These are phyloP conservation scores for Euplexia lucipara DNA, from an alignment of 2,888 invertebrate species.

Conservation along the genomic window DNA sequence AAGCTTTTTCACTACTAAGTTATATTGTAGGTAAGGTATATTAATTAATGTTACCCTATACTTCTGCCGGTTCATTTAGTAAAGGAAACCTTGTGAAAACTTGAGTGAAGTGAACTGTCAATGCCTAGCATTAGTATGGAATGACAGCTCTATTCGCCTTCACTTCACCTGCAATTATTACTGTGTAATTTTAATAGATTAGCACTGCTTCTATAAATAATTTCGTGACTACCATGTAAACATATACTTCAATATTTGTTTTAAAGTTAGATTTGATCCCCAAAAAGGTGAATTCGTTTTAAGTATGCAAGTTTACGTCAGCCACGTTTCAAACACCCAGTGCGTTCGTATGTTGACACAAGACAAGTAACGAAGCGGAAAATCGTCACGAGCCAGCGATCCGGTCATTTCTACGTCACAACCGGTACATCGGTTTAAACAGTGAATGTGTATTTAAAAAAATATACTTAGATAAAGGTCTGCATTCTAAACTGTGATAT, in stretches of 20 bases:
- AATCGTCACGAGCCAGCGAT: slow-evolving; percentile 62
- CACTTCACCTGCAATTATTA: no score
- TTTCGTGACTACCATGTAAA: no score
- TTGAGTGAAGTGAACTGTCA: no score
- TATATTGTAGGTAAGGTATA: no score
- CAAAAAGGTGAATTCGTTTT: no score
- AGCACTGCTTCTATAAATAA: no score
- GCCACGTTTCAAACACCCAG: slow-evolving; percentile 16
- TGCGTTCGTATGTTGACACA: slow-evolving; percentile 58
- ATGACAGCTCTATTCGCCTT: no score
- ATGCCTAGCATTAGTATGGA: no score
- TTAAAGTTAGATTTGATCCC: not conserved
- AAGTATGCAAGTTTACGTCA: not conserved
- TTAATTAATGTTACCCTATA: no score
- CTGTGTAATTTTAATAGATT: no score
- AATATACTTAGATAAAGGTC: not conserved
- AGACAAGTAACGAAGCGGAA: slow-evolving; percentile 64
- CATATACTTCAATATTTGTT: not conserved
- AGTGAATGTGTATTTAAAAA: slow-evolving; percentile 13
- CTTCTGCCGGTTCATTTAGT: no score
- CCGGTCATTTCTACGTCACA: slow-evolving; percentile 48
- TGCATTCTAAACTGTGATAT: not conserved
- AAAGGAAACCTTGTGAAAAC: no score
- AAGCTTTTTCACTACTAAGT: slow-evolving; percentile 4
- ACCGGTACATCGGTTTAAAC: slow-evolving; percentile 14